Evolutionary conservation across 2,797 vertebrate species (phyloP).

Genomic region (Acipenser transmontanus): DNA sequence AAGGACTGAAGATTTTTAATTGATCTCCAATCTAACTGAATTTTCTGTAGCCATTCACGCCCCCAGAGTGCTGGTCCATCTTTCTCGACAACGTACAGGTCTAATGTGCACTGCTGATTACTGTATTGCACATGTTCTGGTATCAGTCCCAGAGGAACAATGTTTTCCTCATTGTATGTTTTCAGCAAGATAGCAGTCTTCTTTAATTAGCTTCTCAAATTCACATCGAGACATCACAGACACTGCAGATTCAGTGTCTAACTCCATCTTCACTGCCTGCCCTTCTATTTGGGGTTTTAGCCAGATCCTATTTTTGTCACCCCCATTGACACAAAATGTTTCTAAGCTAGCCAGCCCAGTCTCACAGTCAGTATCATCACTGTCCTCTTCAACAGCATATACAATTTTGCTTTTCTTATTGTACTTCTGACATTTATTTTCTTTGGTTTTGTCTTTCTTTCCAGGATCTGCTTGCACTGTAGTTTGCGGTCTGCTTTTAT

Average conservation of each 20-base stretch:
- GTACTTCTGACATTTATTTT: too few relatives aligned
- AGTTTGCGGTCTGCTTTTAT: too few relatives aligned
- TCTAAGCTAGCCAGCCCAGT: too few relatives aligned
- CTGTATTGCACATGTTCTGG: slow-evolving; percentile 4
- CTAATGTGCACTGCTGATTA: background rate
- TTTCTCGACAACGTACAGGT: slow-evolving; percentile 9
- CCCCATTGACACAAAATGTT: too few relatives aligned
- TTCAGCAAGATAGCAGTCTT: slow-evolving; percentile 1
- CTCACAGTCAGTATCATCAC: too few relatives aligned
- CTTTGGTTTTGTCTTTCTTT: too few relatives aligned
- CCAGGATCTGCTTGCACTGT: too few relatives aligned
- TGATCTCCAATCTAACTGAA: slow-evolving; percentile 6
- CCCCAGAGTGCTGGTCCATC: slow-evolving; percentile 4
- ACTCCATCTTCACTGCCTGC: background rate
- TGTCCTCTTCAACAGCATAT: too few relatives aligned
- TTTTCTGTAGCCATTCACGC: slow-evolving; percentile 2
- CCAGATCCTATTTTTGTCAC: background rate
- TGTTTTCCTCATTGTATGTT: slow-evolving; percentile 5
- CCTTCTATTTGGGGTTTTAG: background rate
- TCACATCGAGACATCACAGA: slow-evolving; percentile 9
- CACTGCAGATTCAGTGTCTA: slow-evolving; percentile 9
- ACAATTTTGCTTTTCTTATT: too few relatives aligned
- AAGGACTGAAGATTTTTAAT: slow-evolving; percentile 3
- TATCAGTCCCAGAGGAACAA: background rate
- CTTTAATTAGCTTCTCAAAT: slow-evolving; percentile 10